Base-by-base conservation (phyloP, 1,140 invertebrate genomes). In the Cylas formicarius region DNA sequence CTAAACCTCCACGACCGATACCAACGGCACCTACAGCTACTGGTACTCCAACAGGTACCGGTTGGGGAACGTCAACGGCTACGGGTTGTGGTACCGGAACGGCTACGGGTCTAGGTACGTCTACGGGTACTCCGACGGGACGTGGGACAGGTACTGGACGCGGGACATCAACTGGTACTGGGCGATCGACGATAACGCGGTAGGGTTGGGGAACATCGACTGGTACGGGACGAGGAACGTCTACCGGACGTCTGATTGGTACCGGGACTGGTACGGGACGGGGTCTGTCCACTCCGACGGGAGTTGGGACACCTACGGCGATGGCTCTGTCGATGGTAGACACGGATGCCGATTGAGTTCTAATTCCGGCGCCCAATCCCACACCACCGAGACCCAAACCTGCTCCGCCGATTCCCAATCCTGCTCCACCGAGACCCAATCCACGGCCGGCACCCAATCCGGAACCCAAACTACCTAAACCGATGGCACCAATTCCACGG, bases 161-260 rank as follows among this genome's bases (percentile, higher is more conserved):
- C 26, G 53, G 50, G n/a, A 53, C 50, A 28, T 45, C 37, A 11
- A 56, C 48, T 16, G 55, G 50, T 10, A 60, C 57, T 11, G 58
- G 47, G 14, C 58, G 56, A 2, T 60, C 49, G 34, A 64, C 59
- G 27, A 49, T 47, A 14, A 64, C 48, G 21, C 44, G 51, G 8
- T 59, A 53, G 32, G 57, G 51, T 10, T 43, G 52, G 26, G 53
- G 53, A 26, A 48, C 38, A 38, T 48, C 45, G 11, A 56, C 48
- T 16, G 55, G 50, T 10, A 60, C 57, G n/a, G 58, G 47, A 16
- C 58, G 56, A 2, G 62, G 50, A 35, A 64, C 59, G 27, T 51
- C 46, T 11, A 64, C 48, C 19, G 47, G 51, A 9, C 57, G 52
- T 36, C 56, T 49, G 9, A 43, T 53, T 29, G 53, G 53, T 33